These are phyloP conservation scores for Cairina moschata DNA, from an alignment of 2,113 vertebrate species.

Conservation along the genomic window DNA sequence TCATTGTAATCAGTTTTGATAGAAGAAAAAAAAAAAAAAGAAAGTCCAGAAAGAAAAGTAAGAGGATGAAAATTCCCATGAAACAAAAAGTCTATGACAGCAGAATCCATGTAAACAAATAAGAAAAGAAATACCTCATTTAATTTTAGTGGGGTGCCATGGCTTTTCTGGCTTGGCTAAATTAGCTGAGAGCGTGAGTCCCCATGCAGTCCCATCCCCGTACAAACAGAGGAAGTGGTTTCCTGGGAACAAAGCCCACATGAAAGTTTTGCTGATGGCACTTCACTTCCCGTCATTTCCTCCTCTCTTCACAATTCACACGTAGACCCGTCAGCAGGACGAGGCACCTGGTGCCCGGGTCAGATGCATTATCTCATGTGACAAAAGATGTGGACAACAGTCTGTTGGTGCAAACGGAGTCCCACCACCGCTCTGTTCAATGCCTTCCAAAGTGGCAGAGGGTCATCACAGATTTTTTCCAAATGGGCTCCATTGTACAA, in stretches of 20 bases:
- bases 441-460: neutral
- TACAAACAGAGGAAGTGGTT: slow-evolving; percentile 69
- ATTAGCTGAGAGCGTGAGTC: slow-evolving; percentile 23
- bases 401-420: neutral
- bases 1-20: neutral
- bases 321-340: neutral
- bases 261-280: slow-evolving; percentile 44
- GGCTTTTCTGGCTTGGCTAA: slow-evolving; percentile 35
- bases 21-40: neutral
- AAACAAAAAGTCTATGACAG: slow-evolving; percentile 7
- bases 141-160: slow-evolving; percentile 32
- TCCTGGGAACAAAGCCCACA: slow-evolving; percentile 66
- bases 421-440: neutral
- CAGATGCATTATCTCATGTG: neutral
- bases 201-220: neutral
- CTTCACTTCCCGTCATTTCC: neutral
- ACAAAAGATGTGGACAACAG: neutral
- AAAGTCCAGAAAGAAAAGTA: neutral
- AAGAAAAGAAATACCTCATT: neutral
- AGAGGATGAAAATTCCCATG: neutral
- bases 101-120: slow-evolving; percentile 47
- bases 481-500: neutral
- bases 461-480: accelerated
- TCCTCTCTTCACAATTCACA: slow-evolving; percentile 7
- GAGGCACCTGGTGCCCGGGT: neutral